Evolutionary conservation across 1,140 invertebrate genomes (phyloP), one percentile per base, ranked within the genome.

Genomic region (Lepidostoma basale): DNA sequence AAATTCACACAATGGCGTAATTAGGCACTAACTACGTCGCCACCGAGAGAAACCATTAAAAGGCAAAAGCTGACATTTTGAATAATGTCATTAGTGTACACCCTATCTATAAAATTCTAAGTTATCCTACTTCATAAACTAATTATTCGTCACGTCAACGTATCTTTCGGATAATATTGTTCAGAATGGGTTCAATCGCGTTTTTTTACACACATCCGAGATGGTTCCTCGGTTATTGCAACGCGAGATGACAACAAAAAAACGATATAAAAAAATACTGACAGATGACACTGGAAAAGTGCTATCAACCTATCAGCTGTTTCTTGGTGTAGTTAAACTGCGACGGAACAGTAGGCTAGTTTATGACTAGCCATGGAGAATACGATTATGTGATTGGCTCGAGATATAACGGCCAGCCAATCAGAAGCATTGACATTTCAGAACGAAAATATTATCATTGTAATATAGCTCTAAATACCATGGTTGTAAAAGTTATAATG

Each of bases 41-140:
- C 28, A 33, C 23, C n/a, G 52, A 10, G 28, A 6, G 52, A 56
- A 60, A 67, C 40, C 25, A 59, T 67, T 40, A 47, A 0, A 60
- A 59, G 54, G 52, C 28, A 59, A 16, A 59, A 59, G 64, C 64
- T 67, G 64, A 67, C 64, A 67, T 67, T 67, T 67, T 67, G 64
- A 67, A 67, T 67, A 67, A 67, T 67, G 64, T 67, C 64, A 67
- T 67, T 67, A 67, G 52, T 59, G 64, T 67, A 67, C 64, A 67
- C 54, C 54, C 64, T 59, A 67, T 26, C 64, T 45, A 67, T 56
- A 67, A 45, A 67, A 42, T 58, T 40, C 20, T 14, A 56, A 66
- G 52, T 56, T 42, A 9, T 56, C 44, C 12, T 30, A 44, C 49
- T 42, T 66, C 52, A 28, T 44, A 56, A 49, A 56, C 26, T 33